Base-by-base conservation (phyloP, 2,888 invertebrate genomes). In the Pachycephus smyrnensis region DNA sequence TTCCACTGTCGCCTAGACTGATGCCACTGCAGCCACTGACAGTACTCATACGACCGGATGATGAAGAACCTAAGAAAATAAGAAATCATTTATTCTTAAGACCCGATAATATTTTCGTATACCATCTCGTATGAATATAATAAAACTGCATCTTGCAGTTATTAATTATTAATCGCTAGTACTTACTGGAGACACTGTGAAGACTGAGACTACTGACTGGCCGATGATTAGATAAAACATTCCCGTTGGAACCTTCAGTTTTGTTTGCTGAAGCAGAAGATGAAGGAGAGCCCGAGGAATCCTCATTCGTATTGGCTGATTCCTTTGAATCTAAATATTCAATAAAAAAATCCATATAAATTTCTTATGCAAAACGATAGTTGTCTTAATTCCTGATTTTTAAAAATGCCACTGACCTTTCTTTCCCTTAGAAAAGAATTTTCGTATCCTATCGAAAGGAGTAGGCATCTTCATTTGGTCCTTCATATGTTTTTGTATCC, bases 1-100 rank as follows among this genome's bases (percentile, higher is more conserved):
- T 96, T 77, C 97, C 97, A 87, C 96, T 96, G 86, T 97, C 97
- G 0, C 96, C 96, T 0, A 96, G 93, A 86, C 97, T 97, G 55
- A 95, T 95, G 4, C 96, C 96, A 85, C 96, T 96, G 84, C 93
- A 93, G 33, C 93, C 94, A 85, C 94, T 94, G 12, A 95, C 95
- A 3, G 96, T 97, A 86, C 97, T 97, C 89, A 96, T 94, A 15
- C 96, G 94, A 0, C 97, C 97, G 0, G 96, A 96, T 0, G 96
- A 96, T 33, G 93, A 93, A 0, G 96, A 96, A 89, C 95, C 95
- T 95, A 80, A 68, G 80, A 81, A 12, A 82, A 73, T 75, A 68
- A 37, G 23, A 69, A 15, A 76, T 75, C 31, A 33, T 15, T 68
- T 68, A 33, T 36, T 69, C 74, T n/a, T 15, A 68, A 75, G 12